Evolutionary conservation across 1,140 invertebrate species (phyloP), one percentile per base, ranked within the genome.

Genomic region (Capitella teleta): DNA sequence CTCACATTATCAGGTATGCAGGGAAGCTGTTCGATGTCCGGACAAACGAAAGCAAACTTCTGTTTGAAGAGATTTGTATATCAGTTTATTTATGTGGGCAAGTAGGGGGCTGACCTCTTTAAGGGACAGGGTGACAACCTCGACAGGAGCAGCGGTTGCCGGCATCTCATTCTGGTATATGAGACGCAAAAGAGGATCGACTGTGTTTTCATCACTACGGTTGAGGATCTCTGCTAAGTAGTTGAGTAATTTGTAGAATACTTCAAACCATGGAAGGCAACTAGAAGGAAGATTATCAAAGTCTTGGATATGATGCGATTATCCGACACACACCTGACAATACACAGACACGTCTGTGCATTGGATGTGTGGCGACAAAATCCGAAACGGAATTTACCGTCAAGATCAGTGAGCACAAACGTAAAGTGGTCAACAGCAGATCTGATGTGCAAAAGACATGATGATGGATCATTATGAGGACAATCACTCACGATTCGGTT

Each of bases 1-100:
- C 85, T 86, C 77, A 94, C 89, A 80, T 92, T 93, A 74, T 90
- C 85, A 42, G 90, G 90, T 76, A 95, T 92, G 72, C 83, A 88
- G 28, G 90, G 88, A 55, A 95, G 75, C 64, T 83, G 81, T 60
- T 82, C 82, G 58, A 81, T 80, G 65, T 83, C 79, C 26, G 87
- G 86, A 60, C 84, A 81, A 63, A 82, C 79, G 55, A 82, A 86
- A 51, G 78, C 75, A 67, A 87, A 88, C 58, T 77, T 78, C 82
- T 87, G 67, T n/a, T n/a, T n/a, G n/a, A n/a, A n/a, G n/a, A n/a
- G n/a, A n/a, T n/a, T n/a, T n/a, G n/a, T n/a, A n/a, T n/a, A n/a
- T n/a, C n/a, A n/a, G n/a, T n/a, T n/a, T n/a, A n/a, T n/a, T n/a
- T n/a, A n/a, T n/a, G n/a, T n/a, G n/a, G n/a, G n/a, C n/a, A n/a